Base-by-base conservation (phyloP, 2,797 vertebrate species). In the Dromococcyx pavoninus region DNA sequence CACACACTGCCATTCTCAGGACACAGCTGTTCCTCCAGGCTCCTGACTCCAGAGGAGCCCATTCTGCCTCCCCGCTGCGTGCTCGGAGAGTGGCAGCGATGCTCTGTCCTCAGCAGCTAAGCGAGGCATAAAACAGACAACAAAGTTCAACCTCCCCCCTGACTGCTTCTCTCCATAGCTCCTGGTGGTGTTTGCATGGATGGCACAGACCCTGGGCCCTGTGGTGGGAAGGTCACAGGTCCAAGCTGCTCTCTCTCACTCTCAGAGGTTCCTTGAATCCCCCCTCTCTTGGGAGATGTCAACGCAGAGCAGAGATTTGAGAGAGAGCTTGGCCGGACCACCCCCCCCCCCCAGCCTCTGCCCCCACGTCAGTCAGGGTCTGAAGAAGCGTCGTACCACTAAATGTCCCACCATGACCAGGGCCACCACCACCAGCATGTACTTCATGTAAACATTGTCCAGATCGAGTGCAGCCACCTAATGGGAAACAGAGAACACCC, bases 371-470 rank as follows among this genome's bases (percentile, higher is more conserved):
- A 23, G 61, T 98, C 97, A 98, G 27, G 93, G 73, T 51, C 33
- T 92, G 96, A 98, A 96, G 97, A 98, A 98, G 81, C 96, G 97
- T 69, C 95, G 96, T 93, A 98, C 58, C 87, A 97, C 95, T 23
- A 97, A 96, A 44, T 97, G 89, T 46, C 97, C 98, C 92, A 98
- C 46, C 37, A 98, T 54, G 69, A 98, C 78, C 92, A 97, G 70
- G 14, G 57, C 88, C 50, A 96, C 82, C 89, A 97, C 85, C 13
- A 88, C 19, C 76, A 97, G 17, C 96, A 98, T 70, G 17, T 95
- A 97, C 75, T 89, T 91, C 80, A 97, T 51, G 56, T 97, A 97
- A 85, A 97, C 92, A 7, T 98, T 98, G 82, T 95, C 95, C 85
- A 98, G 89, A 19, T 97, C 53, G 60, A 97, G 87, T 18, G 89